phyloP scores from a whole-genome alignment of 2,113 vertebrate genomes.

The Pseudois nayaur region DNA sequence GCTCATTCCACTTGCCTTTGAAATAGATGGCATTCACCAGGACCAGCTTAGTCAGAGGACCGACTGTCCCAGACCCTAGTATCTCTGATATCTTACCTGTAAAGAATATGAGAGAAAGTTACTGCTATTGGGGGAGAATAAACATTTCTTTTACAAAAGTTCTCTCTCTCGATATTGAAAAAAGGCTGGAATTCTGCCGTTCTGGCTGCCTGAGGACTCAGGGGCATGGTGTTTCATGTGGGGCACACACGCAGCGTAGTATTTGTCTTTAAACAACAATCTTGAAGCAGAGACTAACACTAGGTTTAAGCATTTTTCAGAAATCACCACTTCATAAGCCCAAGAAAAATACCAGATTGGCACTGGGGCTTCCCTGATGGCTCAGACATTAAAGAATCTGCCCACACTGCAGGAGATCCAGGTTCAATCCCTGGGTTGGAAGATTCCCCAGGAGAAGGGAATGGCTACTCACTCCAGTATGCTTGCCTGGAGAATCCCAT shows the following conservation, averaged over 20 bases:
- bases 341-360: background rate
- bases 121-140: background rate
- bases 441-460: background rate
- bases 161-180: background rate
- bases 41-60: conserved; percentile 83
- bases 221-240: accelerated
- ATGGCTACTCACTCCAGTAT: background rate
- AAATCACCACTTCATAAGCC: background rate
- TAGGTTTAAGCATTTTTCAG: background rate
- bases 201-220: accelerated
- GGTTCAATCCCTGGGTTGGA: background rate
- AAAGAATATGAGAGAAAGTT: background rate
- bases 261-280: background rate
- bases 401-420: background rate
- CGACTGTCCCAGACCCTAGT: conserved; percentile 80
- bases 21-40: conserved; percentile 97
- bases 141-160: background rate
- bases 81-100: conserved; percentile 94
- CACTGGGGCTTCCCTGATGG: background rate
- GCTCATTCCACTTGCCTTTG: conserved; percentile 91
- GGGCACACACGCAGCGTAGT: too few species aligned
- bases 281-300: background rate
- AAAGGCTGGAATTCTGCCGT: background rate
- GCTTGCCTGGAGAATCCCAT: background rate
- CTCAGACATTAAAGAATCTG: background rate